phyloP scores from a whole-genome alignment of 2,113 vertebrate species.

The Labeo rohita region DNA sequence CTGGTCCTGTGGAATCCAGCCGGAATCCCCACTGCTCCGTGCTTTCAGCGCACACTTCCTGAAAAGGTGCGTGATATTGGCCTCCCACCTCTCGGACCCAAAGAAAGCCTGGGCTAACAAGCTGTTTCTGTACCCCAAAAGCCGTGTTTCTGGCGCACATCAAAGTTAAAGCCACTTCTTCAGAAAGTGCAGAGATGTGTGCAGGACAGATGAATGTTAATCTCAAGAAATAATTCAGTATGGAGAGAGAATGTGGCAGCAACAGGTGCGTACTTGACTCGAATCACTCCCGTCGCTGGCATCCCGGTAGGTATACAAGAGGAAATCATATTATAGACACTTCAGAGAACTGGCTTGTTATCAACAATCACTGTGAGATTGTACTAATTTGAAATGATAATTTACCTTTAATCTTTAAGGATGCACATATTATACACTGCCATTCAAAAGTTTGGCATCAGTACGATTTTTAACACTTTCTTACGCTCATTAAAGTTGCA shows the following conservation, averaged over 20 bases:
- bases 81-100: slow-evolving; percentile 47
- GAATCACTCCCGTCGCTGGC: neutral
- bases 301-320: neutral
- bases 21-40: slow-evolving; percentile 53
- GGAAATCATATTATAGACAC: slow-evolving; percentile 2
- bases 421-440: neutral
- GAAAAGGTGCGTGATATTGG: slow-evolving; percentile 57
- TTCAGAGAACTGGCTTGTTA: neutral
- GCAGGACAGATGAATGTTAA: slow-evolving; percentile 56
- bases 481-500: too few relatives aligned
- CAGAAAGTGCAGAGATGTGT: slow-evolving; percentile 48
- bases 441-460: too few relatives aligned
- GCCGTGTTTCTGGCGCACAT: slow-evolving; percentile 54
- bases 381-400: neutral
- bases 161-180: slow-evolving; percentile 58
- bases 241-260: slow-evolving; percentile 21
- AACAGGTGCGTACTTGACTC: slow-evolving; percentile 49
- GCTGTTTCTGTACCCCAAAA: slow-evolving; percentile 47
- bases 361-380: neutral
- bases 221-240: slow-evolving; percentile 47
- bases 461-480: too few relatives aligned
- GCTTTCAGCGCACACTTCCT: slow-evolving; percentile 60
- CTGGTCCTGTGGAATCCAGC: slow-evolving; percentile 55
- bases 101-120: slow-evolving; percentile 50
- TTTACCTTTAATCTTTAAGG: neutral